Evolutionary conservation across 2,888 invertebrate genomes (phyloP), one percentile per base, ranked within the genome.

Genomic region (Drosophila incognita): DNA sequence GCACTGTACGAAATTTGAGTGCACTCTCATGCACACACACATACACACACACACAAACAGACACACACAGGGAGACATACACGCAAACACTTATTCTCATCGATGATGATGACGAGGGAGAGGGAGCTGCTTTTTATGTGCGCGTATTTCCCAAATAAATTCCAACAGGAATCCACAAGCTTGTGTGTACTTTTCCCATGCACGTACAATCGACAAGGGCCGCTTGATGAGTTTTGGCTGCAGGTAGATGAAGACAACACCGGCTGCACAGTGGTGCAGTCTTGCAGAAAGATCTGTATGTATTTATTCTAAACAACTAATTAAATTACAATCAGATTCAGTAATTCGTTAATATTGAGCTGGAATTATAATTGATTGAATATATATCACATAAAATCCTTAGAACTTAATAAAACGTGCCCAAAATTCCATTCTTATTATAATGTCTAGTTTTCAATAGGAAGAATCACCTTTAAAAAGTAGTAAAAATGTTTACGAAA

Each of bases 181-280:
- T 82, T 87, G 85, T 91, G 90, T 91, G 90, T 92, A 89, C 90
- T 91, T 92, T 92, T 92, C 92, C 92, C 92, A 92, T 92, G 83
- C 82, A 86, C 77, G 87, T 90, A 90, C 90, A 86, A 86, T 85
- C 90, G 90, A 86, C 88, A 83, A 86, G 89, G 88, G 86, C 88
- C 89, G 90, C 86, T 85, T 85, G 85, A 85, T 85, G 85, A 85
- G 85, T 89, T 84, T 84, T 74, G 87, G 84, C 74, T 85, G 89
- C 89, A 85, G 89, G 85, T 85, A 85, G 85, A 81, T 82, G 87
- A 87, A 81, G 85, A 76, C 70, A 62, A 77, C 63, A 62, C 48
- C 48, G 71, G 40, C 48, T 59, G 81, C 87, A 85, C 89, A 71
- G 85, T 85, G 85, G 74, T 42, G 21, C 73, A 42, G 35, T 11